phyloP scores from a whole-genome alignment of 2,888 invertebrate species.

The Cheilosia grossa region DNA sequence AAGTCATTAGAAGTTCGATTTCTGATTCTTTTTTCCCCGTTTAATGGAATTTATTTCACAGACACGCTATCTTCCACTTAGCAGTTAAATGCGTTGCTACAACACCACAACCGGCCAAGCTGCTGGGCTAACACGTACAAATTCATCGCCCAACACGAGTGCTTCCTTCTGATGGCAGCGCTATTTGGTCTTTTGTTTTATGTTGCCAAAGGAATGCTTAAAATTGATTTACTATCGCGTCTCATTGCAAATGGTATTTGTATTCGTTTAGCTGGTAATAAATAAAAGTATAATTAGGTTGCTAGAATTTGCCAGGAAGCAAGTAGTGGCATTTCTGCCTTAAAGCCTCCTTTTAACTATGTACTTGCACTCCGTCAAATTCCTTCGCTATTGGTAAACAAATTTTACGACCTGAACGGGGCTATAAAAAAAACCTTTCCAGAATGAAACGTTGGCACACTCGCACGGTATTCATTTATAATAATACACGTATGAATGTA shows the following conservation, averaged over 20 bases:
- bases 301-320: conserved; percentile 9
- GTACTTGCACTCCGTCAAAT: conserved; percentile 20
- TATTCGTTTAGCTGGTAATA: conserved; percentile 4
- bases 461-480: neutral
- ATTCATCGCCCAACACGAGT: no score
- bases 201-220: conserved; percentile 1
- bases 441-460: conserved; percentile 24
- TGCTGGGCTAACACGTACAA: no score
- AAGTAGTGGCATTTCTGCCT: conserved; percentile 1
- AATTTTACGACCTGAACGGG: conserved; percentile 48
- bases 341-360: conserved; percentile 18
- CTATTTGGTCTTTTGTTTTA: neutral
- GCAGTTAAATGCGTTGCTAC: no score
- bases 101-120: no score
- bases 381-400: conserved; percentile 47
- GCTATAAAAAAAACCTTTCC: conserved; percentile 36
- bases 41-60: no score
- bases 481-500: neutral
- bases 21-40: no score
- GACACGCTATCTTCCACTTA: no score
- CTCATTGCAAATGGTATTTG: conserved; percentile 36
- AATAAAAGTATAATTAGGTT: conserved; percentile 10
- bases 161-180: no score
- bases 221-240: neutral
- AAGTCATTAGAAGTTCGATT: no score